Percentiles rank a stretch among this genome's conserved stretches.
Conservation (phyloP, 53 echinoderm and acorn worm genomes). For the Paelopatides confundens region DNA sequence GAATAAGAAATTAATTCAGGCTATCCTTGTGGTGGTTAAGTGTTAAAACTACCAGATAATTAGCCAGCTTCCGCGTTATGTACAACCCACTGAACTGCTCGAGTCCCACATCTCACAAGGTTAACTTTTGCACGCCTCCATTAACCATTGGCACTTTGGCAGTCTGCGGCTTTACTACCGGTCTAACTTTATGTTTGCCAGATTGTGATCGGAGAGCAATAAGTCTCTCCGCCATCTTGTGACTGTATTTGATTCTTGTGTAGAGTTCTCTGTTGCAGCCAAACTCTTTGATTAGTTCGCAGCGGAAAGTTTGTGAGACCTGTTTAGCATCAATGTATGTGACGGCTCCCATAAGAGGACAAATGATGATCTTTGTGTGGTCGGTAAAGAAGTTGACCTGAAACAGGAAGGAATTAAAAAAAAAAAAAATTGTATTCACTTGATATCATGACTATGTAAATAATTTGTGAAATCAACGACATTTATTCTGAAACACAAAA, state of each 20-base stretch:
- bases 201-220: slow-evolving; percentile 27
- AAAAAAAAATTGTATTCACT: not conserved
- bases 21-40: no score
- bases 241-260: slow-evolving; percentile 70
- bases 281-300: slow-evolving; percentile 75
- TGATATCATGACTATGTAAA: no score
- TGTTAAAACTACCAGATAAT: no score
- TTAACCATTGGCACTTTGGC: not conserved
- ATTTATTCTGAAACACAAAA: no score
- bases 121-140: not conserved
- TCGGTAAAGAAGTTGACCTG: slow-evolving; percentile 98
- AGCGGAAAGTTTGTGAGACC: slow-evolving; percentile 76
- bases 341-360: slow-evolving; percentile 87
- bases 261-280: slow-evolving; percentile 80
- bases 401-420: not conserved
- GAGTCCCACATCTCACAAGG: not conserved
- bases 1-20: no score
- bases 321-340: slow-evolving; percentile 88
- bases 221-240: slow-evolving; percentile 81
- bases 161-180: not conserved
- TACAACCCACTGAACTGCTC: no score
- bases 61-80: no score
- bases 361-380: slow-evolving; percentile 93
- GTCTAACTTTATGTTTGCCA: not conserved
- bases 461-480: no score